These are phyloP conservation scores for Pollicipes pollicipes DNA, from an alignment of 1,140 invertebrate species.

Conservation along the genomic window DNA sequence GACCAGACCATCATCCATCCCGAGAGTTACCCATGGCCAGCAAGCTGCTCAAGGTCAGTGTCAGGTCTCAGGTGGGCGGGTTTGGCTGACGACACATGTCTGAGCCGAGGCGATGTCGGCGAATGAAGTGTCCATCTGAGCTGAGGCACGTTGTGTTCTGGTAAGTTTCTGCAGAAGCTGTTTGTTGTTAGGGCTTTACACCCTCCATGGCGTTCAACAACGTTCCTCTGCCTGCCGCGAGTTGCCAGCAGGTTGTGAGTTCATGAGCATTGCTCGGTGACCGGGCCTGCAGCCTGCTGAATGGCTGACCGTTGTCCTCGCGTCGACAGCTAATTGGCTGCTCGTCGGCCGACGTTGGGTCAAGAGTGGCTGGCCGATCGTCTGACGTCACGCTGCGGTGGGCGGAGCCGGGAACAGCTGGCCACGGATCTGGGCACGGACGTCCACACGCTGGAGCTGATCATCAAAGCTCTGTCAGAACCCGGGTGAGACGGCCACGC, in stretches of 20 bases:
- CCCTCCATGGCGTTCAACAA: too few species aligned
- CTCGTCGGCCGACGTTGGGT: not conserved
- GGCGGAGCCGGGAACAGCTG: slow-evolving; percentile 20
- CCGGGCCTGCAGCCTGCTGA: not conserved
- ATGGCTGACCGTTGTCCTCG: not conserved
- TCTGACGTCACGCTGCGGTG: not conserved
- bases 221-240: too few species aligned
- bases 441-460: slow-evolving; percentile 38
- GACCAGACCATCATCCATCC: slow-evolving; percentile 80
- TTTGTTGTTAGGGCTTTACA: not conserved
- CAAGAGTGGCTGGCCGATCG: not conserved
- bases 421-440: slow-evolving; percentile 31
- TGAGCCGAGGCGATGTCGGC: slow-evolving; percentile 12
- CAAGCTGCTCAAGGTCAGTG: slow-evolving; percentile 23
- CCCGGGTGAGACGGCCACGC: slow-evolving; percentile 18
- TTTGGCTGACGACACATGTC: slow-evolving; percentile 10
- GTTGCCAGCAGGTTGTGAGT: too few species aligned
- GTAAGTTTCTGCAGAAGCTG: not conserved
- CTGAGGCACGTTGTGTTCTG: slow-evolving; percentile 13
- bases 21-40: slow-evolving; percentile 60
- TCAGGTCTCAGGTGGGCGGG: too few species aligned
- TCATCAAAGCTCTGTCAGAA: slow-evolving; percentile 42
- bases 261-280: slow-evolving; percentile 3
- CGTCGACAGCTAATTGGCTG: not conserved
- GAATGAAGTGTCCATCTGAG: slow-evolving; percentile 9